Percentiles rank a stretch among this genome's conserved stretches.
phyloP scores from a whole-genome alignment of 1,140 invertebrate genomes.

The Reticulitermes speratus region DNA sequence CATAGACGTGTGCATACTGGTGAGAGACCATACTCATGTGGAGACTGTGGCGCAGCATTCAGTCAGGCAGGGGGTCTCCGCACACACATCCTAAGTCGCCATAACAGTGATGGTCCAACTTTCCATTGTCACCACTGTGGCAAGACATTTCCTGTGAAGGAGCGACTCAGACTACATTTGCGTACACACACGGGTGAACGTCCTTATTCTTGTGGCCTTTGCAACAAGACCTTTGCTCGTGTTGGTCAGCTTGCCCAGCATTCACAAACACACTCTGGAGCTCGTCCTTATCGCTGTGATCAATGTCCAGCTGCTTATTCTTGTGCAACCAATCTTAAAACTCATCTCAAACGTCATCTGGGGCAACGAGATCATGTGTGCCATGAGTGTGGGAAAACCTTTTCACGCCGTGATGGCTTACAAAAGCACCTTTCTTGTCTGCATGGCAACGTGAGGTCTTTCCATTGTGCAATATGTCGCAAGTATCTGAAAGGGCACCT shows the following conservation, averaged over 20 bases:
- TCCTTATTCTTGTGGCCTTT: conserved; percentile 81
- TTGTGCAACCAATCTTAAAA: conserved; percentile 69
- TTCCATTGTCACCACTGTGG: conserved; percentile 66
- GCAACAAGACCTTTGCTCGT: conserved; percentile 78
- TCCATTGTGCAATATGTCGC: conserved; percentile 84
- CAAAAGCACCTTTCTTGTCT: conserved; percentile 79
- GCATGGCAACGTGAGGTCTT: conserved; percentile 75
- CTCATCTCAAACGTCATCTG: conserved; percentile 78
- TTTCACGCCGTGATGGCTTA: conserved; percentile 69
- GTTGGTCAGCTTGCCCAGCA: conserved; percentile 82
- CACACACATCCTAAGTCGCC: conserved; percentile 59
- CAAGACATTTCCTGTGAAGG: conserved; percentile 75
- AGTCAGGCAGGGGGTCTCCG: conserved; percentile 67
- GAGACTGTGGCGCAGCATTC: conserved; percentile 70
- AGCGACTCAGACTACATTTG: conserved; percentile 73
- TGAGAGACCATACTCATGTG: conserved; percentile 63
- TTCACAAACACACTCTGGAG: conserved; percentile 79
- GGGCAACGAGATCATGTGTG: conserved; percentile 89
- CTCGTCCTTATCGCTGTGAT: conserved; percentile 71
- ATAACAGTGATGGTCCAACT: conserved; percentile 56
- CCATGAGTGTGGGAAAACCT: conserved; percentile 78
- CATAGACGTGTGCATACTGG: conserved; percentile 58
- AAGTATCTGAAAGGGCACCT: conserved; percentile 86
- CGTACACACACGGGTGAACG: conserved; percentile 83
- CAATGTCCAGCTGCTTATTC: conserved; percentile 79